A percentile compares a stretch with the other conserved stretches of the same genome.
Evolutionary conservation across 1,140 invertebrate species (phyloP).

Genomic region (Steinernema feltiae): DNA sequence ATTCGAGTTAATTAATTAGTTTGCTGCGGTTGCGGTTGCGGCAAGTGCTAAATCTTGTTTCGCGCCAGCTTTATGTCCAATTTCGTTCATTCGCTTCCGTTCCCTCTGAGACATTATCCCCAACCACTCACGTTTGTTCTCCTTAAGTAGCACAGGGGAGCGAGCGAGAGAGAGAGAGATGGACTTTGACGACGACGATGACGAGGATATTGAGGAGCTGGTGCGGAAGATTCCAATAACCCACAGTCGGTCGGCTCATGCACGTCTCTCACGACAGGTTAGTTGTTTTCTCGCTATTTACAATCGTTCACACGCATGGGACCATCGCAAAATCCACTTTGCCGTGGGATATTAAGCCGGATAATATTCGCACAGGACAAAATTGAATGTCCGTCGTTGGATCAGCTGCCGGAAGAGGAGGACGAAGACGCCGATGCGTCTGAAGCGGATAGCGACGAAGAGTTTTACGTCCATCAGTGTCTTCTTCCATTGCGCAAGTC

Average conservation of each 20-base stretch:
- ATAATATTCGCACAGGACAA: background rate
- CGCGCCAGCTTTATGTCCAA: background rate
- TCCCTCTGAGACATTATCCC: background rate
- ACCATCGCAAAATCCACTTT: background rate
- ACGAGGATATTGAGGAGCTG: constrained; percentile 21
- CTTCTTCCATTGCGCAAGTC: constrained; percentile 40
- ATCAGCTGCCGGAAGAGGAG: constrained; percentile 17
- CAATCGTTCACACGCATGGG: background rate
- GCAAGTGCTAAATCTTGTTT: background rate
- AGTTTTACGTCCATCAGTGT: constrained; percentile 32
- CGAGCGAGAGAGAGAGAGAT: background rate
- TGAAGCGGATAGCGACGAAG: constrained; percentile 36
- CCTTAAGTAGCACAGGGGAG: background rate
- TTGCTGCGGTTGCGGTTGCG: background rate
- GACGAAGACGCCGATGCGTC: background rate
- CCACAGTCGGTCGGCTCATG: constrained; percentile 36
- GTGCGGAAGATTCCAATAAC: constrained; percentile 15
- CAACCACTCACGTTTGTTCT: background rate
- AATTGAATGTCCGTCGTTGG: background rate
- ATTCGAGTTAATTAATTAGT: background rate
- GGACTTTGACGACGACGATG: constrained; percentile 23
- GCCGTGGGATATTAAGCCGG: background rate
- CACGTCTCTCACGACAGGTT: constrained; percentile 19
- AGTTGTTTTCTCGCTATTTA: background rate
- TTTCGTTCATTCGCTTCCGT: background rate